phyloP scores from a whole-genome alignment of 2,888 invertebrate species.

The Liposcelis brunnea region DNA sequence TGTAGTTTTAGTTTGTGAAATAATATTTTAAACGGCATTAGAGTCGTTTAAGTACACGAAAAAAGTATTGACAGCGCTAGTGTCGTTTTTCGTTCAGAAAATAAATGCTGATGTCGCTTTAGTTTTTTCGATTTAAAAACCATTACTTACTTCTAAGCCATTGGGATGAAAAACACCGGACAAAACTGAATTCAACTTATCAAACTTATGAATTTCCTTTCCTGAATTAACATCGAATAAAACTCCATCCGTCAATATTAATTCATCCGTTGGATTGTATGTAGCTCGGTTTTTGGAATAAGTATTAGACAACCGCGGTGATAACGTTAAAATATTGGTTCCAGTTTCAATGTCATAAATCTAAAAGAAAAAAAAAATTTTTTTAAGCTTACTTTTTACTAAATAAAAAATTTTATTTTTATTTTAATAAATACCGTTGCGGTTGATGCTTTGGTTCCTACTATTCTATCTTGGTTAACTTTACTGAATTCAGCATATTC shows the following conservation, averaged over 20 bases:
- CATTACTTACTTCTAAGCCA: slow-evolving; percentile 57
- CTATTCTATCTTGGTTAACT: slow-evolving; percentile 61
- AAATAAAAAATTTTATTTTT: neutral
- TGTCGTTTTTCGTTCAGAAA: no score
- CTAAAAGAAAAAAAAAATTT: slow-evolving; percentile 24
- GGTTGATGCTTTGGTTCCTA: slow-evolving; percentile 72
- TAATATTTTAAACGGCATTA: no score
- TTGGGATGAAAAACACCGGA: slow-evolving; percentile 95
- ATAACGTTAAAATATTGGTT: slow-evolving; percentile 49
- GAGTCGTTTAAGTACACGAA: no score
- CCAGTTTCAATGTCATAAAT: slow-evolving; percentile 82
- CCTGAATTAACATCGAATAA: slow-evolving; percentile 82
- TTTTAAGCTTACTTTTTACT: neutral
- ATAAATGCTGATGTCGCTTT: neutral
- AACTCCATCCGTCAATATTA: slow-evolving; percentile 90
- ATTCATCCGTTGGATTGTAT: slow-evolving; percentile 82
- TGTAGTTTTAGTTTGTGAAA: no score
- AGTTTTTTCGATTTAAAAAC: neutral
- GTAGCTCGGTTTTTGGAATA: slow-evolving; percentile 89
- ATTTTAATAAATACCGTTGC: slow-evolving; percentile 40
- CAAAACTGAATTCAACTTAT: slow-evolving; percentile 87
- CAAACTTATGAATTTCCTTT: slow-evolving; percentile 88
- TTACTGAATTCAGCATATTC: slow-evolving; percentile 88
- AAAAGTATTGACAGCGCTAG: no score
- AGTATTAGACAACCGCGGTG: slow-evolving; percentile 72